Evolutionary conservation across 2,797 vertebrate species (phyloP).

Genomic region (Rachycentron canadum): DNA sequence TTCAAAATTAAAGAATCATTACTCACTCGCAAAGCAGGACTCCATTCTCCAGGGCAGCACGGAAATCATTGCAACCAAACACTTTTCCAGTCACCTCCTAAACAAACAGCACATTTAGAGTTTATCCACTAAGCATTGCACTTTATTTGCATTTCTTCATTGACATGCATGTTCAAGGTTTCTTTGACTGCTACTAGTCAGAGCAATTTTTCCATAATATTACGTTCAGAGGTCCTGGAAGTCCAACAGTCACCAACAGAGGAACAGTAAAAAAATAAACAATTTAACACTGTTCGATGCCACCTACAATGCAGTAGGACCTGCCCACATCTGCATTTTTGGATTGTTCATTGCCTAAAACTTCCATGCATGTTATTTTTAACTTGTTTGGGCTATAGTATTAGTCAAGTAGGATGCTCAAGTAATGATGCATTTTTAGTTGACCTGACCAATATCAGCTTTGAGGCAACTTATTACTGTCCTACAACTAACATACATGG

Average conservation of each 20-base stretch:
- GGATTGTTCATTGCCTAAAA: background rate
- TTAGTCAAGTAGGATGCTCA: background rate
- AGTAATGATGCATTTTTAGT: background rate
- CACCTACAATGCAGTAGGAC: background rate
- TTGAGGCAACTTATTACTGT: background rate
- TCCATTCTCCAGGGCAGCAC: constrained; percentile 94
- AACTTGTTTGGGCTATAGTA: background rate
- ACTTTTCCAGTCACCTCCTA: constrained; percentile 92
- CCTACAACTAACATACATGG: background rate
- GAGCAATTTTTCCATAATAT: background rate
- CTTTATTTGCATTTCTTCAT: background rate
- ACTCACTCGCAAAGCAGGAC: constrained; percentile 95
- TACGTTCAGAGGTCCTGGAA: background rate
- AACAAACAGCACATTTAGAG: constrained; percentile 8
- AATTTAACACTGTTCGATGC: no score
- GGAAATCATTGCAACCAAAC: constrained; percentile 90
- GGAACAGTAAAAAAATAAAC: no score
- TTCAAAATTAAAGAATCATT: background rate
- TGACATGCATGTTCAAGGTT: background rate
- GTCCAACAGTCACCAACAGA: no score
- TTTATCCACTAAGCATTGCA: background rate
- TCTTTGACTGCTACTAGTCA: background rate
- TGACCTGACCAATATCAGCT: background rate
- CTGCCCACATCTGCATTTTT: background rate
- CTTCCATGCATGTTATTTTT: background rate